These are phyloP conservation scores for Clarias batrachus DNA, from an alignment of 2,113 vertebrate genomes.

Conservation along the genomic window DNA sequence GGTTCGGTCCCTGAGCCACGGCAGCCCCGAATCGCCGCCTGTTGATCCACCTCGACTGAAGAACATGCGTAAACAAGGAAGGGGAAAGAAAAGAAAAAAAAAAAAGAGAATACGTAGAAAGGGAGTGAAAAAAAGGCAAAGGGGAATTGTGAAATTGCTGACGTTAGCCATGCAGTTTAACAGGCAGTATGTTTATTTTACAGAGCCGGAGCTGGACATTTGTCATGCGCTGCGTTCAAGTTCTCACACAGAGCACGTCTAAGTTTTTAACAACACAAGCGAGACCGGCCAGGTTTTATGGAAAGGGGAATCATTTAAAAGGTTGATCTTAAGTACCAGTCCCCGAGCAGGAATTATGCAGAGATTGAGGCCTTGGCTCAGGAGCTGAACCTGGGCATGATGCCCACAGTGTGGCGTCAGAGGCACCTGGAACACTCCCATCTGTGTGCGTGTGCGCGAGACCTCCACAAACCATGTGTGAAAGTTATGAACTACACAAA, in stretches of 20 bases:
- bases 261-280: constrained; percentile 59
- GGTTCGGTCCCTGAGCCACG: constrained; percentile 53
- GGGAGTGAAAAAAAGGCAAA: constrained; percentile 7
- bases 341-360: constrained; percentile 60
- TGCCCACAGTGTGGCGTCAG: constrained; percentile 65
- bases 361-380: constrained; percentile 58
- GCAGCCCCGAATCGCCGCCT: constrained; percentile 55
- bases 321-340: constrained; percentile 68
- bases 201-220: constrained; percentile 64
- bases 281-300: constrained; percentile 67
- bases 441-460: constrained; percentile 22
- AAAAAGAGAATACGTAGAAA: constrained; percentile 20
- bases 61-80: constrained; percentile 40
- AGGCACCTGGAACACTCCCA: constrained; percentile 59
- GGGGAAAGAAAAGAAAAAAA: constrained; percentile 21
- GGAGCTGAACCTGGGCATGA: constrained; percentile 61
- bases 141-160: constrained; percentile 65
- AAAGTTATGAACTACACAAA: constrained; percentile 39
- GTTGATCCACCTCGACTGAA: constrained; percentile 60
- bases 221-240: constrained; percentile 69
- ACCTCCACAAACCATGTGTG: constrained; percentile 42
- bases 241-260: constrained; percentile 58
- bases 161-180: constrained; percentile 61
- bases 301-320: constrained; percentile 68
- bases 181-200: constrained; percentile 64